Base-by-base conservation (phyloP, 2,797 vertebrate species). In the Sebastes paucispinis region DNA sequence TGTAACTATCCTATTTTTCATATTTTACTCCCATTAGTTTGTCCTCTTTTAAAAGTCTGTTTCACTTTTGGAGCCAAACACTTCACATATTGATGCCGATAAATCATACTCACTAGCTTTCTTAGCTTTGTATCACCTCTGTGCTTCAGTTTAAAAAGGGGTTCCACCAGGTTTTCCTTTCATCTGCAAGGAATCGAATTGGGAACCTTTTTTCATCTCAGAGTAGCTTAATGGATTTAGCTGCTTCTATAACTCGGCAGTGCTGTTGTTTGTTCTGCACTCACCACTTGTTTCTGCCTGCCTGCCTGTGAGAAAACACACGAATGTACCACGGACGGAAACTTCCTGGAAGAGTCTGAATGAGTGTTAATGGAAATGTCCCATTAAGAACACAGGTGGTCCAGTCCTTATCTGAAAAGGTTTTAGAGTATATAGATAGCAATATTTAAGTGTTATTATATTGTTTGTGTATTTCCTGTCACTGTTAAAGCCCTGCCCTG, bases 401-500 rank as follows among this genome's bases (percentile, higher is more conserved):
- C 79, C 76, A 76, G 84, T 85, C 80, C 77, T 85, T 73, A 77
- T 80, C 87, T 87, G 79, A 73, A 85, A 80, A 84, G 73, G 57
- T 87, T 86, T 87, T 88, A 88, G 81, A 91, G 88, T 91, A 87
- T 93, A 90, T 92, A 92, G 91, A 93, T 90, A 92, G 93, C 92
- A 93, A 94, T 95, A 95, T 93, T 89, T 87, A 89, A 91, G 85
- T 92, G 91, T 95, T 90, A 86, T 84, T 84, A 79, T 81, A 79
- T 82, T 76, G 88, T 91, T 89, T 87, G 75, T 93, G 85, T 91
- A 85, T 86, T 81, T 93, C 89, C 88, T 92, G 91, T 88, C 75
- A 81, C 80, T 80, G 90, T 92, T 85, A 22, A 85, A 84, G 80
- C 68, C 82, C 89, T 3, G 25, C 68, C 24, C 71, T 34, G 63